Evolutionary conservation across 2,888 invertebrate genomes (phyloP).

Genomic region (Himalopsyche tibetana): DNA sequence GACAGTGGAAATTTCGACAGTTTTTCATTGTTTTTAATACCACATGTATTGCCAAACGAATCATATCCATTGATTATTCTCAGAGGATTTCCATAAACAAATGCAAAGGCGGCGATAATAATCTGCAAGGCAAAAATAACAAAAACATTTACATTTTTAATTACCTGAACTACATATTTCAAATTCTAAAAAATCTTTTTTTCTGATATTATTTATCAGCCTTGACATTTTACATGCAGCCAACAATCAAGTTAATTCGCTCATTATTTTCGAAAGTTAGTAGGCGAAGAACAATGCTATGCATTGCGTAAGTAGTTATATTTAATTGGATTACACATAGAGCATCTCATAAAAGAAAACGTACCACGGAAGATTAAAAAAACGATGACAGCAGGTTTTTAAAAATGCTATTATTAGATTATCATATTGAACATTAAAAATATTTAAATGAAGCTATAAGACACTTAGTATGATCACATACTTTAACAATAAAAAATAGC

Average conservation of each 20-base stretch:
- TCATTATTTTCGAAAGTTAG: conserved; percentile 20
- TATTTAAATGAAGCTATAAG: neutral
- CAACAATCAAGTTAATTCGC: neutral
- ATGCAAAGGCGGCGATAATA: conserved; percentile 89
- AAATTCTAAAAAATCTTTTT: neutral
- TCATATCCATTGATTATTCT: conserved; percentile 94
- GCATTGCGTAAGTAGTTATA: conserved; percentile 20
- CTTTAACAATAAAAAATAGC: neutral
- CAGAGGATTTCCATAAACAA: conserved; percentile 91
- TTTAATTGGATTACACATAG: conserved; percentile 15
- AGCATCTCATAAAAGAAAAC: conserved; percentile 64
- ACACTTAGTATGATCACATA: neutral
- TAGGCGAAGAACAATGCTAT: conserved; percentile 18
- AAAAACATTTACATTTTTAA: neutral
- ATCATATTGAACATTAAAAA: neutral
- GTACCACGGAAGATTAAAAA: conserved; percentile 41
- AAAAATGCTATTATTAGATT: neutral
- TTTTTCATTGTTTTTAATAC: conserved; percentile 86
- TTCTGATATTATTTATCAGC: neutral
- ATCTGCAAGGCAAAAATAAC: conserved; percentile 72
- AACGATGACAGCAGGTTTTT: neutral
- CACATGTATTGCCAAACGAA: conserved; percentile 96
- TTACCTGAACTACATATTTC: neutral
- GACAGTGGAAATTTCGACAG: conserved; percentile 85
- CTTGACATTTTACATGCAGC: neutral